Evolutionary conservation across 2,888 invertebrate species (phyloP).

Genomic region (Dicroscelio sp.): DNA sequence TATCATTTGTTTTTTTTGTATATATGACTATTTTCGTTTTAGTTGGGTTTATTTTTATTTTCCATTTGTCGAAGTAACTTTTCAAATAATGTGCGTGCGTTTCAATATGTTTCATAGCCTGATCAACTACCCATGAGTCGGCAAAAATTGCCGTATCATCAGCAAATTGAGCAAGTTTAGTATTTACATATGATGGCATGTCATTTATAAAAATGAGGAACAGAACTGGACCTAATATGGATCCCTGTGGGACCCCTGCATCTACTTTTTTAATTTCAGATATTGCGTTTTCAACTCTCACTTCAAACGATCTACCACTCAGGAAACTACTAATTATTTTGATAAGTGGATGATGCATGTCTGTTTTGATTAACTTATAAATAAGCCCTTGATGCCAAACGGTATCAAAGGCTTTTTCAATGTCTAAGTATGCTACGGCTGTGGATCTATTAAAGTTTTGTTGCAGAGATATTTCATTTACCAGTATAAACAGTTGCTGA

Average conservation of each 20-base stretch:
- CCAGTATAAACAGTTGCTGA: neutral
- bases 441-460: neutral
- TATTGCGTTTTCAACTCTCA: neutral
- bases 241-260: slow-evolving; percentile 15
- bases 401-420: slow-evolving; percentile 40
- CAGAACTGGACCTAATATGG: neutral
- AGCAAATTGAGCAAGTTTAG: slow-evolving; percentile 11
- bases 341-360: neutral
- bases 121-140: neutral
- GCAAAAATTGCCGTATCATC: slow-evolving; percentile 27
- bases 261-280: neutral
- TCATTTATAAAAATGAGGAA: slow-evolving; percentile 3
- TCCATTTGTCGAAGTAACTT: neutral
- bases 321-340: neutral
- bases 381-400: slow-evolving; percentile 8
- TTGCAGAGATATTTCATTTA: neutral
- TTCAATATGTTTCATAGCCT: neutral
- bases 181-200: neutral
- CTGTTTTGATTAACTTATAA: neutral
- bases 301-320: neutral
- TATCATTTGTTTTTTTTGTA: no score
- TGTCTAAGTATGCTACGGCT: neutral
- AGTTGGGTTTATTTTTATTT: neutral
- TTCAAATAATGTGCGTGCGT: neutral
- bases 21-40: no score